Evolutionary conservation across 2,113 vertebrate species (phyloP).

Genomic region (Eupsittula cactorum): DNA sequence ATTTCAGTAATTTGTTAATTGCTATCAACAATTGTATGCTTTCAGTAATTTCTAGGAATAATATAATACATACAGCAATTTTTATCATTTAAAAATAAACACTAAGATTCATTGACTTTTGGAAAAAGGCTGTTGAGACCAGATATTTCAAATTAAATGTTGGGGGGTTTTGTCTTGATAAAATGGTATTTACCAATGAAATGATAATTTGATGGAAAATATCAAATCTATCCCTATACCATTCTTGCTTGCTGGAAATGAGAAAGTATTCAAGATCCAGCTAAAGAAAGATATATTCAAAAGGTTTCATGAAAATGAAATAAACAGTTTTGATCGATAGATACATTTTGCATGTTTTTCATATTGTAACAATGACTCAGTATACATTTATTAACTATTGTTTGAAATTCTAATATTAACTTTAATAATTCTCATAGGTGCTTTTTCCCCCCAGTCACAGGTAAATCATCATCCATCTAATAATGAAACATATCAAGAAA

Average conservation of each 20-base stretch:
- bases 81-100: neutral
- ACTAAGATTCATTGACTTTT: neutral
- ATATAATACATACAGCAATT: neutral
- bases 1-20: neutral
- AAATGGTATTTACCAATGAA: neutral
- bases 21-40: neutral
- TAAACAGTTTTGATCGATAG: neutral
- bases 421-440: neutral
- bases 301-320: neutral
- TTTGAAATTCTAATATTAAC: neutral
- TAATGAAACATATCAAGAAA: constrained; percentile 92
- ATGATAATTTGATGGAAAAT: neutral
- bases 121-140: neutral
- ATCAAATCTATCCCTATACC: neutral
- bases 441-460: constrained; percentile 71
- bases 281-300: neutral
- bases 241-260: neutral
- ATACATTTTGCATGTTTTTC: neutral
- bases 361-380: neutral
- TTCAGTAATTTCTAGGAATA: neutral
- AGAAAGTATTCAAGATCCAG: neutral
- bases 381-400: neutral
- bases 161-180: neutral
- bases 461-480: constrained; percentile 81
- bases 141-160: neutral